Conservation (phyloP, 2,797 vertebrate species). For the Liparis tanakae region DNA sequence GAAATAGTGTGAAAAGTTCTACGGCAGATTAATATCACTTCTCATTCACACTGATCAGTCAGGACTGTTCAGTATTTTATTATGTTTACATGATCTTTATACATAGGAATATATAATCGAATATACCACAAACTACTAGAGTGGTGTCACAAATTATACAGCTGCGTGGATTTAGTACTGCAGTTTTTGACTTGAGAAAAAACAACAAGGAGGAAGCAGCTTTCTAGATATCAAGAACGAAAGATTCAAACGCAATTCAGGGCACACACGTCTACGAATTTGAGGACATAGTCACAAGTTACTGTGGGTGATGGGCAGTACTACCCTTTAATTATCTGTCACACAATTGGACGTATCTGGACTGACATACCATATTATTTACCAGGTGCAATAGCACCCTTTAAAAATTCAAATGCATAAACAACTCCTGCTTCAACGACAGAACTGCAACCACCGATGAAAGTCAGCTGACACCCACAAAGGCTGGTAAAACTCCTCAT, state of each 20-base stretch:
- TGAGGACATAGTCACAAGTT: not conserved
- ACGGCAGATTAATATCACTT: not conserved
- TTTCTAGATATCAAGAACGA: not conserved
- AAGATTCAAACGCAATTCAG: not conserved
- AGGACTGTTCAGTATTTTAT: not conserved
- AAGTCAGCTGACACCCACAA: not conserved
- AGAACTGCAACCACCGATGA: not conserved
- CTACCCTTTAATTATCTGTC: not conserved
- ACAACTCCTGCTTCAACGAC: not conserved
- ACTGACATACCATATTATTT: not conserved
- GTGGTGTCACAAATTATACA: not conserved
- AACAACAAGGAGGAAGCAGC: not conserved
- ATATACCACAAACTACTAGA: not conserved
- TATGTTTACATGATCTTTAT: not conserved
- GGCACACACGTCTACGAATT: not conserved
- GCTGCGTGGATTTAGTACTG: not conserved
- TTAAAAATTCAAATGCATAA: not conserved
- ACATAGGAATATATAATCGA: not conserved
- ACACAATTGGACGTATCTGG: not conserved
- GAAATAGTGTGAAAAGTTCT: not conserved
- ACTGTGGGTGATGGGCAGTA: not conserved
- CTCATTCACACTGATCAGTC: not conserved
- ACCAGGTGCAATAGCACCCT: not conserved
- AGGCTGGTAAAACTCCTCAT: not conserved
- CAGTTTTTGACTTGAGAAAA: not conserved